These are phyloP conservation scores for Pangasius sanitwongsei DNA, from an alignment of 2,797 vertebrate genomes.

Conservation along the genomic window DNA sequence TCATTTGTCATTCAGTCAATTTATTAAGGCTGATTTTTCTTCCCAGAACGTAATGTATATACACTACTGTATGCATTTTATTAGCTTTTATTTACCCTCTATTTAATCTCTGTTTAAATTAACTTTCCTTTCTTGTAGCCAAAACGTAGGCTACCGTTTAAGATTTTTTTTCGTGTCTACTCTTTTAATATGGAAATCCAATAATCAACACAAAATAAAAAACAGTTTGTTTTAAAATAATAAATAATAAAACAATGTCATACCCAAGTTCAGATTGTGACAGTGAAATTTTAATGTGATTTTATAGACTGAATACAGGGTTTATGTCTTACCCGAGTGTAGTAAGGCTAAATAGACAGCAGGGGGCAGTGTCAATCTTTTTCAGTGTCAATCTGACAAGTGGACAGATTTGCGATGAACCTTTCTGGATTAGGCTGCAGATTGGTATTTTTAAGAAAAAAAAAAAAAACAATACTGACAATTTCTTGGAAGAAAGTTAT, in stretches of 20 bases:
- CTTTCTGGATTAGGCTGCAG: neutral
- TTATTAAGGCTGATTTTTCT: neutral
- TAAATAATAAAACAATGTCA: neutral
- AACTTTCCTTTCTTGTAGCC: neutral
- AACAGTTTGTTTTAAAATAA: neutral
- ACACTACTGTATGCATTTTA: neutral
- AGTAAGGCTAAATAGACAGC: neutral
- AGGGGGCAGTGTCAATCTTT: constrained; percentile 10
- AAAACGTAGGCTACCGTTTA: neutral
- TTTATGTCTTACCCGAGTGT: no score
- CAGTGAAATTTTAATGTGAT: neutral
- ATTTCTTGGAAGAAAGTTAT: neutral
- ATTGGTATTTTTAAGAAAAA: neutral
- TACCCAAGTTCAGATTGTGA: neutral
- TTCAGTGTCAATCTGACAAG: neutral
- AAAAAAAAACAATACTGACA: neutral
- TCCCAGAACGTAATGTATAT: neutral
- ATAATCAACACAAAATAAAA: neutral
- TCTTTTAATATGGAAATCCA: neutral
- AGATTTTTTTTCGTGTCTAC: neutral
- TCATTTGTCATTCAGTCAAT: neutral
- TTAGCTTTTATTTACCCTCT: neutral
- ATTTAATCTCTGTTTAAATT: neutral
- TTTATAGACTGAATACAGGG: neutral
- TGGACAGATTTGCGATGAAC: neutral